Evolutionary conservation across 2,797 vertebrate genomes (phyloP).

Genomic region (Cottoperca gobio): DNA sequence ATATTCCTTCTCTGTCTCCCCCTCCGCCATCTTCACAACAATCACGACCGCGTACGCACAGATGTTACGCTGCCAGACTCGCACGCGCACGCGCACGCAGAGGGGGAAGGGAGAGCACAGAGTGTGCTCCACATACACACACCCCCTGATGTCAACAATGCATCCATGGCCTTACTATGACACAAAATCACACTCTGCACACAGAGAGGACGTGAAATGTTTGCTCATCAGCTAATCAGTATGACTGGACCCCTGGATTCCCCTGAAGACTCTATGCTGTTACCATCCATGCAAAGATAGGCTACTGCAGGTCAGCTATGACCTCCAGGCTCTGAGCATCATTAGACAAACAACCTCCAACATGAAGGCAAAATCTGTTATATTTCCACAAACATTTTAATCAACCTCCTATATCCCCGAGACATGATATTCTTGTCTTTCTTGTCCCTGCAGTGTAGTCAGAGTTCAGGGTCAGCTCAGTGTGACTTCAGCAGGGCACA

Average conservation of each 20-base stretch:
- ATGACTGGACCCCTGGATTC: not conserved
- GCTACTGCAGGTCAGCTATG: not conserved
- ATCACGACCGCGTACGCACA: slow-evolving; percentile 96
- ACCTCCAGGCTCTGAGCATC: slow-evolving; percentile 24
- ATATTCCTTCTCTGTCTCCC: slow-evolving; percentile 95
- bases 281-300: not conserved
- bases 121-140: slow-evolving; percentile 37
- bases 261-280: not conserved
- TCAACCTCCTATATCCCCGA: not conserved
- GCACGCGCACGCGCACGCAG: slow-evolving; percentile 83
- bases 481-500: slow-evolving; percentile 1
- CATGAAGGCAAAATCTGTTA: not conserved
- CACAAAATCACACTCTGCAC: slow-evolving; percentile 29
- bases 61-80: slow-evolving; percentile 82
- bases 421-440: not conserved
- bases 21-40: slow-evolving; percentile 99
- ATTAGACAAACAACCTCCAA: not conserved
- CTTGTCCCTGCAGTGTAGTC: not conserved
- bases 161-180: slow-evolving; percentile 54
- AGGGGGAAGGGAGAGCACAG: slow-evolving; percentile 52
- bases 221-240: not conserved
- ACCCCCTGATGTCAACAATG: slow-evolving; percentile 67
- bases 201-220: not conserved
- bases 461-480: not conserved
- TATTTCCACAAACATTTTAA: not conserved